Percentiles rank a stretch among this genome's conserved stretches.
Conservation (phyloP, 1,140 invertebrate species). For the Chrysomallon squamiferum region DNA sequence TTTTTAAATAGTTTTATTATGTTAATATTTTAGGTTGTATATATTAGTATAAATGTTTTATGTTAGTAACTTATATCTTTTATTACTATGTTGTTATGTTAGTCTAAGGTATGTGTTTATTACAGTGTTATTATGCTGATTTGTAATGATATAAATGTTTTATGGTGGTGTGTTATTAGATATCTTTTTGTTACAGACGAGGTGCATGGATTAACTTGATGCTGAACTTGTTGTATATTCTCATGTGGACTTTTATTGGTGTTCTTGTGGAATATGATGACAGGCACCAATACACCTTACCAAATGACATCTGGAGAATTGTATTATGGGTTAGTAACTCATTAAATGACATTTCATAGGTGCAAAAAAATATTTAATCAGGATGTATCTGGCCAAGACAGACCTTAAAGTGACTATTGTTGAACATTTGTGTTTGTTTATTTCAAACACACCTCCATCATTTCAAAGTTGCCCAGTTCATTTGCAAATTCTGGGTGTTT, state of each 20-base stretch:
- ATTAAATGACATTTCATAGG: neutral
- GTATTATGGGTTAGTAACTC: slow-evolving; percentile 48
- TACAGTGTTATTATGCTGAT: too few relatives aligned
- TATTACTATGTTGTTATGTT: too few relatives aligned
- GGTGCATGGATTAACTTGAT: slow-evolving; percentile 45
- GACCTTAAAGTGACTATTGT: neutral
- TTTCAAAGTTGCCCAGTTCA: too few relatives aligned
- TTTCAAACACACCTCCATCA: neutral
- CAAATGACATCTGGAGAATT: slow-evolving; percentile 56
- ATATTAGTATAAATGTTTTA: too few relatives aligned
- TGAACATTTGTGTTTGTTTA: neutral
- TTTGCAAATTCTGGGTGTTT: too few relatives aligned
- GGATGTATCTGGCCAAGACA: neutral
- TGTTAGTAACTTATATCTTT: too few relatives aligned
- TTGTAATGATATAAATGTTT: too few relatives aligned
- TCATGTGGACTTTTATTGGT: slow-evolving; percentile 56
- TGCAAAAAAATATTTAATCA: neutral
- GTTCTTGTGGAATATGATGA: slow-evolving; percentile 52
- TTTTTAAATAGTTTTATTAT: too few relatives aligned
- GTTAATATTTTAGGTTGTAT: too few relatives aligned
- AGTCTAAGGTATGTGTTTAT: too few relatives aligned
- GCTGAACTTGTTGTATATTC: slow-evolving; percentile 55
- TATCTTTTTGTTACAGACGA: slow-evolving; percentile 34
- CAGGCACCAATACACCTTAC: slow-evolving; percentile 47
- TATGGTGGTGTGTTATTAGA: too few relatives aligned